Conservation (phyloP, 2,113 vertebrate species). For the Phainopepla nitens region DNA sequence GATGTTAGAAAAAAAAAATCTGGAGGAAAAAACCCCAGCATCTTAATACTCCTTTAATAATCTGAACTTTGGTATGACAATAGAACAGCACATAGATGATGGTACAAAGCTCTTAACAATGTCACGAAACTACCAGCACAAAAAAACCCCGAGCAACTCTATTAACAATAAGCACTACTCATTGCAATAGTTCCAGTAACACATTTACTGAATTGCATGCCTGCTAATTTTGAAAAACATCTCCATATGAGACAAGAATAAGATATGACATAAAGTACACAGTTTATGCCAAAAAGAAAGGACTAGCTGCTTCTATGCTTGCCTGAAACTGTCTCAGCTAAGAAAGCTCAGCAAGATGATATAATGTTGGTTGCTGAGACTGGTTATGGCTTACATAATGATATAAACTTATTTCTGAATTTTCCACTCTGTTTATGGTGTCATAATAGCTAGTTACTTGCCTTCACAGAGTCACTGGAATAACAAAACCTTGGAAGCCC, state of each 20-base stretch:
- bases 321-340: neutral
- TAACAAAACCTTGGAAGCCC: neutral
- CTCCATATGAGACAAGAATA: neutral
- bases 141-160: neutral
- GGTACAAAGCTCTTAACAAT: neutral
- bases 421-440: neutral
- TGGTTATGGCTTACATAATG: neutral
- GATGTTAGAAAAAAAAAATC: neutral
- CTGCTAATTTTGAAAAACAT: slow-evolving; percentile 12
- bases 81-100: neutral
- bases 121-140: neutral
- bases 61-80: neutral
- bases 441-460: neutral
- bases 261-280: neutral
- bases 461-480: neutral
- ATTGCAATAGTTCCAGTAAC: neutral
- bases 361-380: neutral
- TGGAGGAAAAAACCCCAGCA: neutral
- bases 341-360: neutral
- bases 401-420: neutral
- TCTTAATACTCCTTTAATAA: slow-evolving; percentile 8
- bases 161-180: neutral
- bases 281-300: neutral
- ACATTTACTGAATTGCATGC: neutral
- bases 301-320: neutral